Conservation (phyloP, 2,888 invertebrate genomes). For the Pollenia amentaria region DNA sequence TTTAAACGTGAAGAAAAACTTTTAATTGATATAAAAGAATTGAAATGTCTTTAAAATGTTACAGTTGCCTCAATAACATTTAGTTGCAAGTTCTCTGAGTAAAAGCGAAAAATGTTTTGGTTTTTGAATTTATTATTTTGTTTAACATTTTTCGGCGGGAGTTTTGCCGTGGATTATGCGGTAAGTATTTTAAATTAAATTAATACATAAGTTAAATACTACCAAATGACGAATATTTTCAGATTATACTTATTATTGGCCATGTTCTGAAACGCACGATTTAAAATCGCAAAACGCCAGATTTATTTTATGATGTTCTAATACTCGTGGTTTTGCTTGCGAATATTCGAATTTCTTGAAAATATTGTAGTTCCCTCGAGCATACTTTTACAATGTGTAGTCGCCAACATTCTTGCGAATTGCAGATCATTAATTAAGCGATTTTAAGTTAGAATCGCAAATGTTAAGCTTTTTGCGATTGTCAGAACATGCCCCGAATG, state of each 20-base stretch:
- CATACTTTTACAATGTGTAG: background rate
- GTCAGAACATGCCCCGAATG: too few species aligned
- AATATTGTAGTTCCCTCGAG: too few species aligned
- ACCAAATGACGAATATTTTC: background rate
- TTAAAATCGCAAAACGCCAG: too few species aligned
- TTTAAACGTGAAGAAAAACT: background rate
- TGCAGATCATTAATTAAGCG: too few species aligned
- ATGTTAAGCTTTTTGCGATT: too few species aligned
- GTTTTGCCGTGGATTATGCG: background rate
- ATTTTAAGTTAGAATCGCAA: too few species aligned
- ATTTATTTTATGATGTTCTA: too few species aligned
- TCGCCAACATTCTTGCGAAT: too few species aligned
- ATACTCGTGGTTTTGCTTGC: too few species aligned
- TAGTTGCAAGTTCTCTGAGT: background rate
- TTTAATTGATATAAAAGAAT: constrained; percentile 16
- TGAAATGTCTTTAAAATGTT: background rate
- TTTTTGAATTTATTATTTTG: background rate
- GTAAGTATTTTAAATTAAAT: background rate
- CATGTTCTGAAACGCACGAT: background rate
- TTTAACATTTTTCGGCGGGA: background rate
- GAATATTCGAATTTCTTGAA: too few species aligned
- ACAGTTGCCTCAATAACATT: background rate
- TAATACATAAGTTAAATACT: background rate
- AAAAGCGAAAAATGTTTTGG: constrained; percentile 3
- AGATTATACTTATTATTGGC: too few species aligned